These are phyloP conservation scores for Lucilia cuprina DNA, from an alignment of 1,140 invertebrate species.

Conservation along the genomic window DNA sequence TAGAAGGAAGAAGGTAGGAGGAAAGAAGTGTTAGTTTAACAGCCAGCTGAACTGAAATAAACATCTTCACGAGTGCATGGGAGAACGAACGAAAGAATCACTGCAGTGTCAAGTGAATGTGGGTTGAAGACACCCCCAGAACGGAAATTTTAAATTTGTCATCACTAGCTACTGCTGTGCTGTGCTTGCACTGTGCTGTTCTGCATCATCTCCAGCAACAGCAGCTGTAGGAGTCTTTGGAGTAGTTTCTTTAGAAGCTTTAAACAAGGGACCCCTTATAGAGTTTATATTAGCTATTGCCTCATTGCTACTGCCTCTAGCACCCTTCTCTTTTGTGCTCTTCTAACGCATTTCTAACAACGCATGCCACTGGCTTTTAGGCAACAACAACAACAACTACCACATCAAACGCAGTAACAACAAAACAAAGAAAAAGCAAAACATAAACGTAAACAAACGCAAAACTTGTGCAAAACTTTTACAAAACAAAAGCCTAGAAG, in stretches of 20 bases:
- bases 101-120: background rate
- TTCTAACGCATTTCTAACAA: background rate
- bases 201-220: background rate
- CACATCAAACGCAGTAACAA: background rate
- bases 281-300: background rate
- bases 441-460: background rate
- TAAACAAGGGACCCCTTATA: background rate
- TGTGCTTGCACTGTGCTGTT: too few relatives aligned
- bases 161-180: background rate
- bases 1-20: too few relatives aligned
- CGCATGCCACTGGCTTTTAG: background rate
- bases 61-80: too few relatives aligned
- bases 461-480: background rate
- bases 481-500: background rate
- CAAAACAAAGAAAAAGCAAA: background rate
- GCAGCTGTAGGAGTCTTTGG: background rate
- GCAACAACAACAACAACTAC: background rate
- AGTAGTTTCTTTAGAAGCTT: background rate
- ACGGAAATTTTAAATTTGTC: slow-evolving; percentile 1
- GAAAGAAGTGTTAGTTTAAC: too few relatives aligned
- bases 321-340: background rate
- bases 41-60: too few relatives aligned
- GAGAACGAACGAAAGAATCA: background rate
- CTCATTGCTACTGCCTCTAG: background rate
- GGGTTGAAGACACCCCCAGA: background rate